Evolutionary conservation across 1,140 invertebrate genomes (phyloP), one percentile per base, ranked within the genome.

Genomic region (Lepeophtheirus salmonis): DNA sequence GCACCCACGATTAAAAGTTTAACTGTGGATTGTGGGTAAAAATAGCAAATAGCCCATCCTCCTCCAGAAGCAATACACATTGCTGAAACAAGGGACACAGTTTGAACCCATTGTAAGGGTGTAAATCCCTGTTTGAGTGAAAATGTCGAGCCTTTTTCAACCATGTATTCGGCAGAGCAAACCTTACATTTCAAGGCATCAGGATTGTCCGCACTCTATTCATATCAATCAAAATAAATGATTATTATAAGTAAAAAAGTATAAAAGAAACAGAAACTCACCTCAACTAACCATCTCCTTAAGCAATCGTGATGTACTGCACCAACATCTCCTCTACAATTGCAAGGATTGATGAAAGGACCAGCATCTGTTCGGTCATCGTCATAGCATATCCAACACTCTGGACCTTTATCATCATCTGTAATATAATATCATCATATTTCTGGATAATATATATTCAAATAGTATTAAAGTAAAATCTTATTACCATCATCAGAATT

Each of bases 361-460:
- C 80, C 80, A 57, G 74, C 74, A 69, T 89, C 86, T 60, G 82
- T 78, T 17, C 41, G 26, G 3, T 89, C 80, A 57, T 73, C 76
- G 70, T 94, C 89, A 67, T 91, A 92, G 71, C 88, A 94, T 66
- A 94, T 91, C 86, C 86, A 94, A 72, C 89, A 94, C 67, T 90
- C 87, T 54, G 67, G 63, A 73, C 63, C 22, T 13, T 48, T 22
- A 51, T 62, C 62, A 26, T 26, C 58, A 4, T 21, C 49, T 53
- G 59, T 22, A 26, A 60, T 22, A 26, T 12, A 55, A 56, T 13
- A 55, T 21, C 14, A n/a, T 21, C 20, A 4, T 54, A 14, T 22
- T 61, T n/a, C 18, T 18, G 14, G n/a, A 13, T 23, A 61, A n/a
- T n/a, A 41, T 10, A n/a, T 41, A 41, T 41, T n/a, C 30, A 41